Base-by-base conservation (phyloP, 1,140 invertebrate species). In the Drosophila erecta region DNA sequence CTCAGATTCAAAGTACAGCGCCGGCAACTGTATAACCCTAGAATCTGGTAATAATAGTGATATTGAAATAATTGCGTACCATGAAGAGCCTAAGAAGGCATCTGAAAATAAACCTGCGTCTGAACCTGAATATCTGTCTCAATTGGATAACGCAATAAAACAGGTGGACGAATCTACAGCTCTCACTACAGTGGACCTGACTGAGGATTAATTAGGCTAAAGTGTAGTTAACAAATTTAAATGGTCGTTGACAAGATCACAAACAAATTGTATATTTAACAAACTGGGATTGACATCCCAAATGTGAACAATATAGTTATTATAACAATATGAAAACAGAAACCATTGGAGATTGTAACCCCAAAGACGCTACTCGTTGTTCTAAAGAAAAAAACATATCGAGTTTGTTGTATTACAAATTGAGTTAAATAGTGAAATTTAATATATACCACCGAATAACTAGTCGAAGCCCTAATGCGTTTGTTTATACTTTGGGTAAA, bases 31-130 rank as follows among this genome's bases (percentile, higher is more conserved):
- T 38, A 67, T 86, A 58, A 57, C 6, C 12, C n/a, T 86, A 4
- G 49, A 54, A 4, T 46, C 43, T 11, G 14, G 33, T 38, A 61
- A 59, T 11, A 57, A 49, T 35, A 84, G 80, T 76, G 83, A 87
- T 81, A 59, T 81, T 66, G 78, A 86, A 67, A 64, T 87, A 59
- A 62, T 85, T 10, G 67, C 73, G 49, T 38, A 22, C 11, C 50
- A 61, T 33, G 11, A 17, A 20, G 27, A 67, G 6, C 22, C 53
- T 17, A 5, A 49, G 22, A 40, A 22, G 33, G 20, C 44, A 38
- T 14, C 11, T 38, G 30, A 30, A 60, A n/a, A 14, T n/a, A 7
- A 27, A 27, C 22, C 46, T 27, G 20, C 6, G 11, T 22, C 43
- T 46, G 5, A n/a, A 15, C 14, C 33, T 40, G 11, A 41, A 44